Conservation (phyloP, 1,140 invertebrate genomes). For the Venturia canescens region DNA sequence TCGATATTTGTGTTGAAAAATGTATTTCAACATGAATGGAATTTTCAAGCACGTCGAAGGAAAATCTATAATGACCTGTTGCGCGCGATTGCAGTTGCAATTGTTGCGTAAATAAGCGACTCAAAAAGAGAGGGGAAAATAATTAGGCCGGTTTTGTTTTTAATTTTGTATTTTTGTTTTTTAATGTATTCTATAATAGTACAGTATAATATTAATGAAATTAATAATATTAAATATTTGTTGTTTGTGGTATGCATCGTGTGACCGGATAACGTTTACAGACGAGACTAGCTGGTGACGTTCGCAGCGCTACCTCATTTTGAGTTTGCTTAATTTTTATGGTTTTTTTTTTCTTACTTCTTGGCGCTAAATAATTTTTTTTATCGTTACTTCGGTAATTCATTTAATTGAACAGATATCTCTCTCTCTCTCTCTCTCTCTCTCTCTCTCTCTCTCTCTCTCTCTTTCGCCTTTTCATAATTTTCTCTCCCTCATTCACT, state of each 20-base stretch:
- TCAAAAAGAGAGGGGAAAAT: neutral
- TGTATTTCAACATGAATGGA: too few species aligned
- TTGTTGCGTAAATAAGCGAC: too few species aligned
- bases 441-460: constrained; percentile 14
- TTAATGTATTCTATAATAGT: constrained; percentile 74
- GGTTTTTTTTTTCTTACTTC: constrained; percentile 59
- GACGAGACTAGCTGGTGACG: constrained; percentile 74
- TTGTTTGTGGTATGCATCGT: constrained; percentile 71
- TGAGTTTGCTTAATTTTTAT: constrained; percentile 54
- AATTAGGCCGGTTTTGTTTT: neutral
- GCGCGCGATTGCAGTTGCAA: too few species aligned
- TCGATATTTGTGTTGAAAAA: too few species aligned
- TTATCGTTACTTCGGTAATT: constrained; percentile 61
- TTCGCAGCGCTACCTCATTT: constrained; percentile 68
- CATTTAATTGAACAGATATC: constrained; percentile 44
- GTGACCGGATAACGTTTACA: constrained; percentile 74
- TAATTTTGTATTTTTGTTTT: constrained; percentile 59
- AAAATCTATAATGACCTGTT: too few species aligned
- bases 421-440: constrained; percentile 14
- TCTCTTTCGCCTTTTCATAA: constrained; percentile 1
- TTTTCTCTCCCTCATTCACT: constrained; percentile 23
- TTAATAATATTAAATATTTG: constrained; percentile 74
- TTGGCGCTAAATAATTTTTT: constrained; percentile 68
- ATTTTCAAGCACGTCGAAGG: too few species aligned
- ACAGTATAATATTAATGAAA: constrained; percentile 74